These are phyloP conservation scores for Xiphydria camelus DNA, from an alignment of 2,888 invertebrate species.

Conservation along the genomic window DNA sequence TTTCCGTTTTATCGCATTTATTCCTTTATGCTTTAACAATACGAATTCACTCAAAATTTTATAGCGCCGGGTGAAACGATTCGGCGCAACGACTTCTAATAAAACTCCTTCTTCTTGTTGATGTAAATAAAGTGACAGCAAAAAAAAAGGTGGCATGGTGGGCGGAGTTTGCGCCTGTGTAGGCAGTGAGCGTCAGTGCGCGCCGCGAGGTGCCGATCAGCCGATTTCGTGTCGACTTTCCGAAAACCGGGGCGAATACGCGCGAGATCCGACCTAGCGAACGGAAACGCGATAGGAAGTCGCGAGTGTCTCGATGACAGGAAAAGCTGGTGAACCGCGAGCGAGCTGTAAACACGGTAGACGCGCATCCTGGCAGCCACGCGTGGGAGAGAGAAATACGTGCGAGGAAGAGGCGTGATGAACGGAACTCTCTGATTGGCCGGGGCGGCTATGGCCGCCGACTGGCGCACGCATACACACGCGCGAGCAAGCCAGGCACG, in stretches of 20 bases:
- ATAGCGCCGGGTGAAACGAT: no score
- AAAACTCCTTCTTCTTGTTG: no score
- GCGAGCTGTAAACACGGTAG: no score
- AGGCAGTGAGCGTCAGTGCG: slow-evolving; percentile 17
- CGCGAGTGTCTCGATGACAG: neutral
- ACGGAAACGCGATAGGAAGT: neutral
- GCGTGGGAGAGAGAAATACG: slow-evolving; percentile 21
- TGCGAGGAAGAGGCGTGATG: slow-evolving; percentile 23
- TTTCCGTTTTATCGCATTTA: no score
- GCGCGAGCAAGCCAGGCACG: slow-evolving; percentile 25
- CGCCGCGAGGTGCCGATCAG: neutral
- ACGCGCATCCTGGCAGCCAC: slow-evolving; percentile 10
- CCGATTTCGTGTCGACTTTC: no score
- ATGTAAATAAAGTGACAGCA: slow-evolving; percentile 9
- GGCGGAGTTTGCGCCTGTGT: slow-evolving; percentile 34
- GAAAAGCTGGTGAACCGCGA: neutral
- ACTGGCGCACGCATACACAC: slow-evolving; percentile 31
- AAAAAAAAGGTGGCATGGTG: slow-evolving; percentile 22
- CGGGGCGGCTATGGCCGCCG: slow-evolving; percentile 41
- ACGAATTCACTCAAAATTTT: neutral
- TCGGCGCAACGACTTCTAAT: no score
- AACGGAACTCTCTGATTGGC: slow-evolving; percentile 39
- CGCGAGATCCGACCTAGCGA: no score
- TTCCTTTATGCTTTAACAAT: neutral
- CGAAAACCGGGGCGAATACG: no score